Evolutionary conservation across 1,140 invertebrate species (phyloP), one percentile per base, ranked within the genome.

Genomic region (Nasonia longicornis): DNA sequence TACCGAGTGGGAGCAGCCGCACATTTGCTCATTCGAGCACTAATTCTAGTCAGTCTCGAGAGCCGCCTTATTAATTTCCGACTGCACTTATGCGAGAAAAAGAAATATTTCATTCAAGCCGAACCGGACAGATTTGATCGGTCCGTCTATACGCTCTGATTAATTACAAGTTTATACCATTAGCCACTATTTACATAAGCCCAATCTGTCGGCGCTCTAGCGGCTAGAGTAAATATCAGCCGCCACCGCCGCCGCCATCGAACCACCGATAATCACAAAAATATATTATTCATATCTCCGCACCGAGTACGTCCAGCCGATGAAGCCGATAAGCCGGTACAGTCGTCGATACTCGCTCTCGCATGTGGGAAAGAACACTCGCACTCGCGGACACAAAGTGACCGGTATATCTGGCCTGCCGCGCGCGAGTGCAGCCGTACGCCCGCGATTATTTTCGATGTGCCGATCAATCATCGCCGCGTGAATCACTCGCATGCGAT

Each of bases 1-100:
- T 42, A 42, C 67, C 80, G 84, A 78, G 85, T 86, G 83, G 85
- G 85, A 82, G 84, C 83, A 26, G 26, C 26, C 26, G 26, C 58
- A 35, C 31, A 35, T 42, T 77, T 45, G 22, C 38, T 29, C 63
- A n/a, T 31, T 38, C 11, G 66, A 67, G 42, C 48, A 80, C 66
- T 70, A 82, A 84, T 81, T 84, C 85, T 85, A 83, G 83, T 79
- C 77, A 75, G 38, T 42, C 38, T 42, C 38, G 38, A 7, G 38
- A 42, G 10, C 0, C 8, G 38, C 6, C 38, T 42, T 42, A 42
- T 42, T 42, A 42, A 42, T 42, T 42, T 42, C 1, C 2, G 10
- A 16, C 45, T 48, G 45, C 45, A 14, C 38, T 48, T 14, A 10
- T 16, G 45, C 3, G 42, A 11, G 12, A 48, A 48, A 58, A n/a